These are phyloP conservation scores for Corydoras sp. DNA, from an alignment of 2,113 vertebrate genomes.

Conservation along the genomic window DNA sequence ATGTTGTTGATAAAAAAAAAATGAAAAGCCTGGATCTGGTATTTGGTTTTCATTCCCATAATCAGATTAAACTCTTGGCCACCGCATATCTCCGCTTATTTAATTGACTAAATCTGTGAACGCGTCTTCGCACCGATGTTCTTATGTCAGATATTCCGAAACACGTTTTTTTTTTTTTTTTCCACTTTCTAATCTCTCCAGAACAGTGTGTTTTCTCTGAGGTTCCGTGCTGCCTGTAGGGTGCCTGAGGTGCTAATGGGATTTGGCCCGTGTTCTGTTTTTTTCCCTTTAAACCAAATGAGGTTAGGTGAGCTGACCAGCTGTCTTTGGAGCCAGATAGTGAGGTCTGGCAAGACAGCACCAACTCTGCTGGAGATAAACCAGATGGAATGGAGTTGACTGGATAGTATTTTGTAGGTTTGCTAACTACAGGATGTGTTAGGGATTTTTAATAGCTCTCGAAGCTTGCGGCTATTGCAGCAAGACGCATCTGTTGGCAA, in stretches of 20 bases:
- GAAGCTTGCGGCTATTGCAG: conserved; percentile 50
- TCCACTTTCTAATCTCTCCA: too few species aligned
- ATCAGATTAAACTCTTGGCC: too few species aligned
- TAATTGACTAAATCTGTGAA: too few species aligned
- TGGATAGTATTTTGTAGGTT: conserved; percentile 43
- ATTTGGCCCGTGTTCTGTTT: conserved; percentile 55
- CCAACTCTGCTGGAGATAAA: conserved; percentile 56
- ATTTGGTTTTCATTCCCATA: too few species aligned
- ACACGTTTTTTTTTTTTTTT: too few species aligned
- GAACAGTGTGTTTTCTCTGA: conserved; percentile 14
- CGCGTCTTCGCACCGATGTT: too few species aligned
- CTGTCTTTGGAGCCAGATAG: conserved; percentile 57
- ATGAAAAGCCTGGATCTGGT: too few species aligned
- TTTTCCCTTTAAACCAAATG: conserved; percentile 40
- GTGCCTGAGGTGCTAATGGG: conserved; percentile 60
- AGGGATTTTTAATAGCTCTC: too few species aligned
- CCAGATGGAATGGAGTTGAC: conserved; percentile 53
- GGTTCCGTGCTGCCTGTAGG: conserved; percentile 39
- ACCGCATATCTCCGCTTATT: too few species aligned
- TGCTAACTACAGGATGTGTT: conserved; percentile 27
- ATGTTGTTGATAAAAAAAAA: too few species aligned
- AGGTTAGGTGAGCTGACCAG: conserved; percentile 63
- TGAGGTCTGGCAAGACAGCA: conserved; percentile 48
- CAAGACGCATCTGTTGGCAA: conserved; percentile 41
- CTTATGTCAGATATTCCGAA: too few species aligned